A percentile compares a stretch with the other conserved stretches of the same genome.
Evolutionary conservation across 2,888 invertebrate species (phyloP).

Genomic region (Dasysyrphus tricinctus): DNA sequence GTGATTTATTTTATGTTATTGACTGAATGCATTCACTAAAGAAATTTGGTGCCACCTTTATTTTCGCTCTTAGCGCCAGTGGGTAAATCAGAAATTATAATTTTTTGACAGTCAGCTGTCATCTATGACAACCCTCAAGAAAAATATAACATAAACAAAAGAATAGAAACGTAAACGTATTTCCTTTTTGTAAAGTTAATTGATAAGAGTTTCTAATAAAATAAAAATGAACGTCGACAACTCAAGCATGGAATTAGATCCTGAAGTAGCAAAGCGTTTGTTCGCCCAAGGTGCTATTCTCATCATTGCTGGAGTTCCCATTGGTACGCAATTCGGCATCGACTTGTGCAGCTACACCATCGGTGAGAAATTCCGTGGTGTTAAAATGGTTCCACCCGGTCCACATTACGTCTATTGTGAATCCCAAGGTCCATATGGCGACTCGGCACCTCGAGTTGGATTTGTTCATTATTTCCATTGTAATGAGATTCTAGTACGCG

Average conservation of each 20-base stretch:
- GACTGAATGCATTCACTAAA: neutral
- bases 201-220: constrained; percentile 4
- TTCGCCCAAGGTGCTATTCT: constrained; percentile 92
- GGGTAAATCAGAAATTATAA: neutral
- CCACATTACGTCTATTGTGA: constrained; percentile 95
- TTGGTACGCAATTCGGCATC: constrained; percentile 95
- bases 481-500: constrained; percentile 92
- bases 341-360: constrained; percentile 96
- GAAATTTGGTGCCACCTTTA: constrained; percentile 16
- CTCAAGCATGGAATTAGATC: constrained; percentile 87
- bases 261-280: constrained; percentile 89
- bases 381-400: constrained; percentile 99
- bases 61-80: constrained; percentile 5
- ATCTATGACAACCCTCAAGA: neutral
- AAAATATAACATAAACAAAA: constrained; percentile 32
- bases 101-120: neutral
- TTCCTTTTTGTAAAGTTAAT: neutral
- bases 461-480: constrained; percentile 93
- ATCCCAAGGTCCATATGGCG: constrained; percentile 85
- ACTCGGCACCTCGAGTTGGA: constrained; percentile 90
- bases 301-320: constrained; percentile 93
- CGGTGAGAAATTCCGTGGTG: constrained; percentile 94
- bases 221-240: constrained; percentile 72
- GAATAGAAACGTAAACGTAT: neutral
- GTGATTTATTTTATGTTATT: too few relatives aligned